Conservation (phyloP, 2,888 invertebrate species). For the Lottia scabra region DNA sequence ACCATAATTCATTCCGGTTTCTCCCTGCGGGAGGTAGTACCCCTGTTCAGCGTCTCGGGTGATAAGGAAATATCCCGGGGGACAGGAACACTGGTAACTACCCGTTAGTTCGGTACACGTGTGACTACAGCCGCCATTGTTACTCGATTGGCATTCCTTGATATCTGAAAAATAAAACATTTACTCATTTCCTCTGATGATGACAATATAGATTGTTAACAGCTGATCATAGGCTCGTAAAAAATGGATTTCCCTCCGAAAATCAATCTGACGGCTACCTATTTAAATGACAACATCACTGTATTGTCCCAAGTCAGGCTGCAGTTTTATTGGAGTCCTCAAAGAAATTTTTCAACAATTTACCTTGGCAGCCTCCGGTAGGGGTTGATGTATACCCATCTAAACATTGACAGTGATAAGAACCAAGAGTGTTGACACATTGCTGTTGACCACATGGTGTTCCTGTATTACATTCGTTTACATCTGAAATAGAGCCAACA, state of each 20-base stretch:
- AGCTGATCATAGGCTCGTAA: no score
- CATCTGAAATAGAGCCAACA: not conserved
- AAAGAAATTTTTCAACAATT: no score
- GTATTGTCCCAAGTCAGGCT: no score
- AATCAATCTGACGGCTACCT: no score
- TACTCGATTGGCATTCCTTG: slow-evolving; percentile 30
- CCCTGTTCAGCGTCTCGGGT: slow-evolving; percentile 90
- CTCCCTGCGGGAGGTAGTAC: slow-evolving; percentile 81
- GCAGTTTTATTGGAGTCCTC: no score
- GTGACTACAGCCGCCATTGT: slow-evolving; percentile 30
- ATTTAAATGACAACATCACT: no score
- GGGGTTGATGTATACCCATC: not conserved
- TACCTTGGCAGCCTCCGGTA: not conserved
- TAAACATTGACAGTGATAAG: not conserved
- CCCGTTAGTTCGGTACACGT: slow-evolving; percentile 30
- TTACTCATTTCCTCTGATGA: no score
- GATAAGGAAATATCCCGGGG: slow-evolving; percentile 91
- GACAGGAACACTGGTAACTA: slow-evolving; percentile 79
- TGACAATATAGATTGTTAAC: no score
- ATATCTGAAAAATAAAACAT: slow-evolving; percentile 33
- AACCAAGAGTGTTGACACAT: not conserved
- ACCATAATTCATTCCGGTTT: slow-evolving; percentile 88
- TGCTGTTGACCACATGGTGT: not conserved
- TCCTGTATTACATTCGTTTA: not conserved
- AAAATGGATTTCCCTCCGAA: no score